These are phyloP conservation scores for Hozukius guyotensis DNA, from an alignment of 2,797 vertebrate genomes.

Conservation along the genomic window DNA sequence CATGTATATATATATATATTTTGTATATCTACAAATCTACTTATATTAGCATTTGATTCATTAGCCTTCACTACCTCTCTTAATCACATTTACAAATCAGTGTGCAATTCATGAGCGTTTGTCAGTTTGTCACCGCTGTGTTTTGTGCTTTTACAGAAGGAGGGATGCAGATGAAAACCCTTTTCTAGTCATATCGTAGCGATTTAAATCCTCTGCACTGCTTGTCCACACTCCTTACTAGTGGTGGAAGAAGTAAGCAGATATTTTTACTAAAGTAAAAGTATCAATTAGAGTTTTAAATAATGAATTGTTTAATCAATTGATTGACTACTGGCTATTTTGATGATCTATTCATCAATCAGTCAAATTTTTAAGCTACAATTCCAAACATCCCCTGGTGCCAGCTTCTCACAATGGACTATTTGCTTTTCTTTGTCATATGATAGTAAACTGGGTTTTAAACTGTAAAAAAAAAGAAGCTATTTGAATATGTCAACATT, in stretches of 20 bases:
- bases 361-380: neutral
- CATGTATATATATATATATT: neutral
- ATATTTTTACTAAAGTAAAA: neutral
- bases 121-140: neutral
- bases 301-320: neutral
- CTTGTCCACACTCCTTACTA: neutral
- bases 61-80: neutral
- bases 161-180: neutral
- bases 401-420: neutral
- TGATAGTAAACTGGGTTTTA: accelerated
- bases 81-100: neutral
- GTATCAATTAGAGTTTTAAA: neutral
- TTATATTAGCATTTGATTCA: neutral
- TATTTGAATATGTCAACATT: no score
- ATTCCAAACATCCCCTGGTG: neutral
- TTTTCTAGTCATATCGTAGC: neutral
- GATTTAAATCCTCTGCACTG: slow-evolving; percentile 29
- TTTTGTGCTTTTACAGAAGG: neutral
- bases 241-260: neutral
- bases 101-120: neutral
- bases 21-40: neutral
- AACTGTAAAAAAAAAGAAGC: neutral
- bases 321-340: neutral
- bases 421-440: neutral
- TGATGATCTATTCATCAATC: neutral